Percentiles rank a stretch among this genome's conserved stretches.
Conservation (phyloP, 2,797 vertebrate genomes). For the Leptatherina wallacei region DNA sequence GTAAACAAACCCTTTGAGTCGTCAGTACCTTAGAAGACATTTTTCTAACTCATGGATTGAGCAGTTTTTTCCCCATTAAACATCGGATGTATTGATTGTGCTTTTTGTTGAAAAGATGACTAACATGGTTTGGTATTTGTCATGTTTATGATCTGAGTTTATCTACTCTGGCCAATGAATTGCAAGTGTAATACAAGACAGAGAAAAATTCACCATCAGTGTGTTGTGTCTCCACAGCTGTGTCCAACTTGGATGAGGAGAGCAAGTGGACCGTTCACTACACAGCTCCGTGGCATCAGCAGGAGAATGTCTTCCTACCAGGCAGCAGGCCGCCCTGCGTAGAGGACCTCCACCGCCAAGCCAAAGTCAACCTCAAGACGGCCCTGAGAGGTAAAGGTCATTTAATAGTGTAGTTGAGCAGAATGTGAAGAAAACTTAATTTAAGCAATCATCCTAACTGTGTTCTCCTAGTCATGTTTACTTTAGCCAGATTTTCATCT, state of each 20-base stretch:
- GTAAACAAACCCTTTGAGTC: constrained; percentile 29
- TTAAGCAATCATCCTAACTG: neutral
- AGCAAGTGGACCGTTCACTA: constrained; percentile 98
- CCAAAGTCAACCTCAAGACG: constrained; percentile 97
- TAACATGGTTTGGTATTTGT: neutral
- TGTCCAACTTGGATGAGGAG: constrained; percentile 98
- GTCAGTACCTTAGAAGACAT: no score
- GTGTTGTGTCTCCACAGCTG: constrained; percentile 83
- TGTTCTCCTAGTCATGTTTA: neutral
- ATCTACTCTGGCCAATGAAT: neutral
- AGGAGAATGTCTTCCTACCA: constrained; percentile 97
- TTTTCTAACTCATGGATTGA: neutral
- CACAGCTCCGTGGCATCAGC: constrained; percentile 95
- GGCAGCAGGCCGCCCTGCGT: constrained; percentile 91
- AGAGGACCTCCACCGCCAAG: constrained; percentile 95
- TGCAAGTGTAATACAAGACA: neutral
- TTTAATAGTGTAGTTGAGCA: neutral
- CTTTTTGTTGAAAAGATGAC: no score
- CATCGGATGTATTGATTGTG: neutral
- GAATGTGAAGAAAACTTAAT: neutral
- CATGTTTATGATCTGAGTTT: neutral
- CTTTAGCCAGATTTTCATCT: no score
- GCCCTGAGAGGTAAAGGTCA: constrained; percentile 89
- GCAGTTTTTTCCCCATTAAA: neutral
- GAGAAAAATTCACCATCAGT: neutral